Conservation (phyloP, 2,113 vertebrate species). For the Tor tambroides region DNA sequence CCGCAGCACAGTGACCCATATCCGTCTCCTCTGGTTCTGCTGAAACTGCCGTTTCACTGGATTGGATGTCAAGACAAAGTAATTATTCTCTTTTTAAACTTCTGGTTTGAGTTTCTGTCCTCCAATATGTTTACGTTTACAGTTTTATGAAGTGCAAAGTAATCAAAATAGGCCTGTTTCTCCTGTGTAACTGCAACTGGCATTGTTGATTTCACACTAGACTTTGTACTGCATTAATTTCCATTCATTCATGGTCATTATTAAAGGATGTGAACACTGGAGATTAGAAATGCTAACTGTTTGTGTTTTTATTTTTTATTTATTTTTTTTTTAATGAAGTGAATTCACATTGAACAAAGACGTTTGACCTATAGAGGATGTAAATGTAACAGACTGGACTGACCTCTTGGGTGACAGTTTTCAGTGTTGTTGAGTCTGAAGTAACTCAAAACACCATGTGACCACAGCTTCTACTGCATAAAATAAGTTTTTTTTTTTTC, state of each 20-base stretch:
- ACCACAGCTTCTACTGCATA: no score
- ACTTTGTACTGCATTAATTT: neutral
- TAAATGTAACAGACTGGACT: no score
- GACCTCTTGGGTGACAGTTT: no score
- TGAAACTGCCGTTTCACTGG: neutral
- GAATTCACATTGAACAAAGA: neutral
- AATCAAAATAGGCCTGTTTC: neutral
- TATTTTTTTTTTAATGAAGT: neutral
- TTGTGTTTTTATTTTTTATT: neutral
- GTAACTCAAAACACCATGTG: no score
- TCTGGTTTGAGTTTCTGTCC: constrained; percentile 24
- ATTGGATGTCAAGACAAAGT: constrained; percentile 54
- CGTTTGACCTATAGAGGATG: no score
- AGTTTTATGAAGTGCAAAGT: neutral
- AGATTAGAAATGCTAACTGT: neutral
- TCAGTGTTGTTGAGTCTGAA: no score
- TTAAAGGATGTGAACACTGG: no score
- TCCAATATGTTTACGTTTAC: neutral
- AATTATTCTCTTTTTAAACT: constrained; percentile 47
- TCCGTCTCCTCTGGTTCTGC: constrained; percentile 4
- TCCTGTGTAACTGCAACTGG: no score
- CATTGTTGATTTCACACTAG: neutral
- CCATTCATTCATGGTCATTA: neutral
- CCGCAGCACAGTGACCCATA: constrained; percentile 19
- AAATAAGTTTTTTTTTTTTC: no score